Evolutionary conservation across 2,113 vertebrate genomes (phyloP), one percentile per base, ranked within the genome.

Genomic region (Mastomys coucha): DNA sequence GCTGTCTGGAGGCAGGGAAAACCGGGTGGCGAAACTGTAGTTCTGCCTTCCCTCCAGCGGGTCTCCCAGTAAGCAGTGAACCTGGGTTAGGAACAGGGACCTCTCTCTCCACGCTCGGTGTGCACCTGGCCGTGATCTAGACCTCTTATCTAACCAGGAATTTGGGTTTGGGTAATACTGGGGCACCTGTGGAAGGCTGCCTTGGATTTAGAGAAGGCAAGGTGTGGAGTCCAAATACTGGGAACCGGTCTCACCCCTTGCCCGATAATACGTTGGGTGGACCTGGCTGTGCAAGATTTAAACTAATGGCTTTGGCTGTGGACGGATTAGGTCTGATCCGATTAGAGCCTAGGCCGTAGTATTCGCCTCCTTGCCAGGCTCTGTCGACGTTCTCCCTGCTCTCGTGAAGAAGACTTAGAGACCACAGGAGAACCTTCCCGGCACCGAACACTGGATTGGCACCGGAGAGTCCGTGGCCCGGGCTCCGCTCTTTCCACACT

Each of bases 241-340:
- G 72, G 72, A 42, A 12, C 65, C 51, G 86, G 89, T 36, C 76
- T 92, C 33, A 8, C 24, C 49, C 78, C 69, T 76, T 26, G 63
- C 17, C 67, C 42, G 67, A 3, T 3, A 56, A 85, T 26, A 33
- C 36, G 5, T 49, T 82, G 72, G 20, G 56, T 7, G 33, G 63
- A 85, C 73, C 81, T 39, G 76, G 85, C 94, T 81, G 91, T 14
- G 39, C 19, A 22, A 58, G 75, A 95, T 88, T 76, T 80, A 53
- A 87, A 92, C 67, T 80, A 63, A 60, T 20, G 39, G 88, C 89
- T 96, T 67, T 69, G 88, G 88, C 93, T 31, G 91, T 58, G 17
- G 56, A 63, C 81, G 56, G 98, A 96, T 97, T 97, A 97, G 77
- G 56, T 92, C 53, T 95, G 96, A 97, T 96, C 97, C 51, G 97